phyloP scores from a whole-genome alignment of 2,113 vertebrate species.

The Vulpes lagopus region DNA sequence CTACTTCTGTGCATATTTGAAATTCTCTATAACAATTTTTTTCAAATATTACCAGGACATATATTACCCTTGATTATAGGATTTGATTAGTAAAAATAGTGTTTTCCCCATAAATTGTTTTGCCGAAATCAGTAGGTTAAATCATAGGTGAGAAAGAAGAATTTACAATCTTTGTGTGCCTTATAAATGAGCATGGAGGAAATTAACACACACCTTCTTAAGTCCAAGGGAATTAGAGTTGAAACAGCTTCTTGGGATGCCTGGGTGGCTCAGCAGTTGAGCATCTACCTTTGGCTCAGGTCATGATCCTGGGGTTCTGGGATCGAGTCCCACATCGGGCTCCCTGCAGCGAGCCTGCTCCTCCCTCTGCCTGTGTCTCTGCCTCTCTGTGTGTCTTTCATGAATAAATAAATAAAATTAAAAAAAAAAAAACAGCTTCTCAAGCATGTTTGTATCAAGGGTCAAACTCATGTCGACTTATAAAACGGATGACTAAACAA shows the following conservation, averaged over 20 bases:
- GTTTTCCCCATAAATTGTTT: background rate
- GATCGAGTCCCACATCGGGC: too few relatives aligned
- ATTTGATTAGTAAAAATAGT: background rate
- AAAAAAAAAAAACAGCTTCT: background rate
- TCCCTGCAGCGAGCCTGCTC: too few relatives aligned
- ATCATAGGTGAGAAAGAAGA: background rate
- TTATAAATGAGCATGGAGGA: background rate
- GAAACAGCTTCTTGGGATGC: slow-evolving; percentile 1
- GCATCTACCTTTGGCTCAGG: too few relatives aligned
- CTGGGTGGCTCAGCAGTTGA: too few relatives aligned
- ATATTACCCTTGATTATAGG: background rate
- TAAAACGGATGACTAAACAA: background rate
- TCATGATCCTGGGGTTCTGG: too few relatives aligned
- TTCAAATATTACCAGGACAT: background rate
- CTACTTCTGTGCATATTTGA: background rate
- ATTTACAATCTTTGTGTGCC: background rate
- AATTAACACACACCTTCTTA: background rate
- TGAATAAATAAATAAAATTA: too few relatives aligned
- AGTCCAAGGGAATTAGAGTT: background rate
- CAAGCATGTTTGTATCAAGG: background rate
- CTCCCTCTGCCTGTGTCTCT: too few relatives aligned
- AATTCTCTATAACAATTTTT: background rate
- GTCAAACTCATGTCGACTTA: background rate
- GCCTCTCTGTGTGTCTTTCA: too few relatives aligned
- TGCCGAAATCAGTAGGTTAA: background rate